Evolutionary conservation across 2,797 vertebrate genomes (phyloP).

Genomic region (Eleutherodactylus coqui): DNA sequence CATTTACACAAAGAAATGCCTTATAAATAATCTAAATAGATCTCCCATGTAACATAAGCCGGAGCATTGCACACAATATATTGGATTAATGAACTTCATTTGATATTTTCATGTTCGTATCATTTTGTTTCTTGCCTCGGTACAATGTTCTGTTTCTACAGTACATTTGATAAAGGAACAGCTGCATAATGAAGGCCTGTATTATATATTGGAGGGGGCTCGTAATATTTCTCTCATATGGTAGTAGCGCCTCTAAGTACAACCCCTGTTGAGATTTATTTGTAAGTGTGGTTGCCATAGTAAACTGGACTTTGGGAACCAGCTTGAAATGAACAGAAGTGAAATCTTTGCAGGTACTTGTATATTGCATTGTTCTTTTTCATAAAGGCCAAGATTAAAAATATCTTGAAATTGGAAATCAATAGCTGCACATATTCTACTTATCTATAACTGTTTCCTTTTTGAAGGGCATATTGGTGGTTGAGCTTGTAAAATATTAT

Average conservation of each 20-base stretch:
- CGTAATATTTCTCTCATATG: slow-evolving; percentile 43
- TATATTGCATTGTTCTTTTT: slow-evolving; percentile 47
- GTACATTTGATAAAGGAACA: slow-evolving; percentile 26
- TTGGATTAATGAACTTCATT: slow-evolving; percentile 9
- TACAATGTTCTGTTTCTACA: neutral
- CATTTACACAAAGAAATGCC: neutral
- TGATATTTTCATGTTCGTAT: slow-evolving; percentile 11
- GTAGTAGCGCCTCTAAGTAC: slow-evolving; percentile 32
- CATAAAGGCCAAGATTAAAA: neutral
- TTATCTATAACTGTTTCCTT: slow-evolving; percentile 42
- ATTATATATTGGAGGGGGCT: slow-evolving; percentile 1
- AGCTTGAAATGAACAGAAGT: slow-evolving; percentile 42
- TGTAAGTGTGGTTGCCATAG: slow-evolving; percentile 56
- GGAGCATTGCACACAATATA: neutral
- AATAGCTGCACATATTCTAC: neutral
- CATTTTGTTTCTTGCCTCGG: neutral
- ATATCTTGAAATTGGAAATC: slow-evolving; percentile 53
- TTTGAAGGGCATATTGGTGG: slow-evolving; percentile 21
- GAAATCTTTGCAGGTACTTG: neutral
- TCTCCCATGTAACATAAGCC: neutral
- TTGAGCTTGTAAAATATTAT: slow-evolving; percentile 26
- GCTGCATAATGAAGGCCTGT: slow-evolving; percentile 4
- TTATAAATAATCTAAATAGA: neutral
- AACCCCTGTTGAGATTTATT: slow-evolving; percentile 49
- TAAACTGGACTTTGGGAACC: slow-evolving; percentile 41